Base-by-base conservation (phyloP, 2,888 invertebrate genomes). In the Eilema caniola region DNA sequence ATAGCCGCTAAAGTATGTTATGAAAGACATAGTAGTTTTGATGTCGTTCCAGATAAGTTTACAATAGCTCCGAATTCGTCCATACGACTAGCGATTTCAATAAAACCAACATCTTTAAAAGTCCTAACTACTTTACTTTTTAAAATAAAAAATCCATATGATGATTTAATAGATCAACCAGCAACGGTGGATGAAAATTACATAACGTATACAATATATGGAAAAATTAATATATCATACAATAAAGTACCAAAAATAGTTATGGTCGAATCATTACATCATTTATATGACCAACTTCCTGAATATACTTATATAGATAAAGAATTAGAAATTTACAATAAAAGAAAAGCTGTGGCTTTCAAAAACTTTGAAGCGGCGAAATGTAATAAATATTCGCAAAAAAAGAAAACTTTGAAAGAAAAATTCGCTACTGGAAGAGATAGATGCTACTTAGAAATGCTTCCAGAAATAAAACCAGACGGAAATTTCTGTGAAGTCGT, bases 1-100 rank as follows among this genome's bases (percentile, higher is more conserved):
- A 87, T 93, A 33, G 85, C 93, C 3, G 88, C 96, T 3, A 92
- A 89, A 75, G 87, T 95, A 68, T 82, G 89, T 76, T 95, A 93
- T 77, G 83, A 89, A 3, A 92, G 90, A 85, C 84, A 88, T 2
- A 85, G 91, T 4, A 91, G 90, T n/a, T 90, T 93, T 73, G 86
- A 90, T 66, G 93, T 96, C 5, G 62, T 78, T 11, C 96, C 96
- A 1, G 71, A 83, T 37, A 85, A 79, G 47, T 91, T 93, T 72
- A 83, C 75, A n/a, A 82, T 96, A 66, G 76, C 82, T 31, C 93
- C 96, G 0, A 89, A 90, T 69, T 89, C 90, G 24, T 88, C 89
- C 8, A 88, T 83, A 81, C 83, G 80, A 70, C 62, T 95, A 72
- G 67, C 81, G 1, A 73, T 95, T 65, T 88, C 87, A 31, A 74